Base-by-base conservation (phyloP, 2,888 invertebrate genomes). In the Drosophila recens region DNA sequence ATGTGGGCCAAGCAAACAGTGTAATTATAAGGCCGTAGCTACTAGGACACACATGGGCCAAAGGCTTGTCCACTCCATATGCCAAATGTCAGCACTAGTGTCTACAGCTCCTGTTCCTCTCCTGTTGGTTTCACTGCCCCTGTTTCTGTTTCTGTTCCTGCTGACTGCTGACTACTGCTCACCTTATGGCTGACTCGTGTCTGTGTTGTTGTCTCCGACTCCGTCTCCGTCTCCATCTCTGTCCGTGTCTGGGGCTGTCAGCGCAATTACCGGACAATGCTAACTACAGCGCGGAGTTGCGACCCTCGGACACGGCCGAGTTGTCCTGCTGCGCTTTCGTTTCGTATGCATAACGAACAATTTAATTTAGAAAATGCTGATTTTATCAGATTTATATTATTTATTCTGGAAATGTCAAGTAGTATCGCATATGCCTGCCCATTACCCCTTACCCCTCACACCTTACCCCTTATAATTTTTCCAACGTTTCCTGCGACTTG, bases 341-440 rank as follows among this genome's bases (percentile, higher is more conserved):
- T 72, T 67, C 52, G 49, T 72, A 77, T 84, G 81, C 88, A 83
- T 84, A 84, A 88, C 83, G 82, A 90, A 90, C 89, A 91, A 90
- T 90, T 91, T 91, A 91, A 90, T 91, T 90, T 91, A 90, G 90
- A 90, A 90, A 91, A 86, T 91, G 91, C 90, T 90, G 90, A 90
- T 91, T 90, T 91, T 91, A 90, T 91, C 90, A 85, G 80, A 90
- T 91, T 91, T 87, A 64, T 77, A 82, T 83, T 90, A 90, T 84
- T 90, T 86, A 88, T 89, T 86, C 83, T 80, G 81, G 72, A 74
- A 79, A 87, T 85, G 87, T 80, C 85, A 88, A 87, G 81, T 72
- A 82, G 72, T 72, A 45, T 67, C 52, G 56, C 36, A 48, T 17
- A 33, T 43, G 33, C 42, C 49, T 30, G 34, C 13, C 10, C 1